Evolutionary conservation across 1,140 invertebrate species (phyloP).

Genomic region (Aphelinus certus): DNA sequence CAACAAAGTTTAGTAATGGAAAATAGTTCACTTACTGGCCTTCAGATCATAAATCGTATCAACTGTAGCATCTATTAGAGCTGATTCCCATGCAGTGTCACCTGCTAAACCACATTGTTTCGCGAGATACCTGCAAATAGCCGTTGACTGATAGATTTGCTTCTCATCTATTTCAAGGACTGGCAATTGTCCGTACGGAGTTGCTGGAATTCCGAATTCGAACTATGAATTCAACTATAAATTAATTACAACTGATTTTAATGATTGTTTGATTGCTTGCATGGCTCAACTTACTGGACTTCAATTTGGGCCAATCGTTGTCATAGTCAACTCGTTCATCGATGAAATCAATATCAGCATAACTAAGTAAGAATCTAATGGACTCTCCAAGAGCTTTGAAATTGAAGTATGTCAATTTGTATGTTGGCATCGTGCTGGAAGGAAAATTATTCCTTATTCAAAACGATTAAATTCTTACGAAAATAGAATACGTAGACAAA

Average conservation of each 20-base stretch:
- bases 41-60: constrained; percentile 67
- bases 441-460: too few relatives aligned
- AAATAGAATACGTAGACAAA: too few relatives aligned
- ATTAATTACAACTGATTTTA: too few relatives aligned
- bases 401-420: constrained; percentile 70
- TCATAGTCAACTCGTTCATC: constrained; percentile 64
- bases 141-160: constrained; percentile 71
- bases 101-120: constrained; percentile 72
- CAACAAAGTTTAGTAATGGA: too few relatives aligned
- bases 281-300: constrained; percentile 58
- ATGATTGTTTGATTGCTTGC: too few relatives aligned
- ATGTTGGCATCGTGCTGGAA: constrained; percentile 53
- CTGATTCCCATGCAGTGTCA: constrained; percentile 69
- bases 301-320: constrained; percentile 59
- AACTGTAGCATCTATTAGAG: constrained; percentile 70
- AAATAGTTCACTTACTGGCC: constrained; percentile 54
- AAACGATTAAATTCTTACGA: too few relatives aligned
- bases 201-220: constrained; percentile 68
- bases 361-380: constrained; percentile 68
- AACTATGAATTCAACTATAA: too few relatives aligned
- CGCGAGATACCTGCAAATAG: constrained; percentile 76
- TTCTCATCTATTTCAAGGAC: constrained; percentile 77
- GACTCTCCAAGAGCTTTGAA: constrained; percentile 70
- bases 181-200: constrained; percentile 78
- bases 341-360: constrained; percentile 69